Evolutionary conservation across 2,797 vertebrate species (phyloP).

Genomic region (Furcifer pardalis): DNA sequence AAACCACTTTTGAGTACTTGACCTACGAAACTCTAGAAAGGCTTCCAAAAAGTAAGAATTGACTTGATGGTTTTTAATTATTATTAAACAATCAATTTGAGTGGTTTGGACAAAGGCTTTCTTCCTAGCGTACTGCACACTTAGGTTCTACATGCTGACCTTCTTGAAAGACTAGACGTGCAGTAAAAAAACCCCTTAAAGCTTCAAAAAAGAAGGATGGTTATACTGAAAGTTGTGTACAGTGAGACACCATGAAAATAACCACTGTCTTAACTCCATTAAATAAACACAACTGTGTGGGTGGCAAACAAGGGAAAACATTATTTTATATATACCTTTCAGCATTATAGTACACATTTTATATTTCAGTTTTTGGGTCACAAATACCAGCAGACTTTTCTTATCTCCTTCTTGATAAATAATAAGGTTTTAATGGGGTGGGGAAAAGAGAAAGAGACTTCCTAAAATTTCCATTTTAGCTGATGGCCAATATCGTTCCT

Average conservation of each 20-base stretch:
- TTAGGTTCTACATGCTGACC: too few species aligned
- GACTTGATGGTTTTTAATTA: too few species aligned
- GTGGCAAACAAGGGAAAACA: neutral
- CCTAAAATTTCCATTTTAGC: neutral
- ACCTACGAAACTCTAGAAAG: too few species aligned
- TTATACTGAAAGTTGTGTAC: neutral
- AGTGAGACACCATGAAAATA: too few species aligned
- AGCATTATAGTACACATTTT: neutral
- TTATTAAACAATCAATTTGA: too few species aligned
- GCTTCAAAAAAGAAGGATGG: neutral
- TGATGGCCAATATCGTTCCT: neutral
- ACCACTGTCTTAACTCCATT: neutral
- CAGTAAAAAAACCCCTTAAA: neutral
- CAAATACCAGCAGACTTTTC: neutral
- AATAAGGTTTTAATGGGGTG: neutral
- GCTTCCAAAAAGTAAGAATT: too few species aligned
- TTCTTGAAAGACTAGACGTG: neutral
- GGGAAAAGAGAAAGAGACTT: neutral
- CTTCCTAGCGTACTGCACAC: too few species aligned
- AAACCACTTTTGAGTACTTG: too few species aligned
- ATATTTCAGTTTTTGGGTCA: neutral
- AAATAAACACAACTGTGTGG: neutral
- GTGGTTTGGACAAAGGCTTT: too few species aligned
- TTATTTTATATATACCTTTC: neutral
- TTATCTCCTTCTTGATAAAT: constrained; percentile 3